A percentile compares a stretch with the other conserved stretches of the same genome.
phyloP scores from a whole-genome alignment of 2,113 vertebrate genomes.

The Anarhynchus alexandrinus region DNA sequence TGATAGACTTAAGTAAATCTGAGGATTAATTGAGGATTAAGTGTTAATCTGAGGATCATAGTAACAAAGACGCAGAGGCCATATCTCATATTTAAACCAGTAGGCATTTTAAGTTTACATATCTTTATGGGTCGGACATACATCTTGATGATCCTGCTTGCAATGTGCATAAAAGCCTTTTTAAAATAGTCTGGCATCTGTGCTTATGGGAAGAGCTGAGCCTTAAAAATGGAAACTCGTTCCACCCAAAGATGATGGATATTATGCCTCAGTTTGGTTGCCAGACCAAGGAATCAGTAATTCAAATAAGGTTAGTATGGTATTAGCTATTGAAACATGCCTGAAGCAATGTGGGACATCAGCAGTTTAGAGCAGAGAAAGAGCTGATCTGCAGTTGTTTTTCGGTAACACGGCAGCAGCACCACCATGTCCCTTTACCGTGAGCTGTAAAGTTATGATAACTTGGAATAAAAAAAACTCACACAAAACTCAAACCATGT shows the following conservation, averaged over 20 bases:
- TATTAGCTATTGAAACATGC: accelerated
- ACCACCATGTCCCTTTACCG: not conserved
- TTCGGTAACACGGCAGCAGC: not conserved
- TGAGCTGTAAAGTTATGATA: not conserved
- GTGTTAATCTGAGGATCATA: not conserved
- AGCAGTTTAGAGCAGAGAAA: not conserved
- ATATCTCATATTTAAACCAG: not conserved
- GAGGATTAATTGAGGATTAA: constrained; percentile 22
- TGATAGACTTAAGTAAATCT: not conserved
- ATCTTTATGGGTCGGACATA: not conserved
- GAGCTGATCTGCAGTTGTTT: not conserved
- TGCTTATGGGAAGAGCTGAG: not conserved
- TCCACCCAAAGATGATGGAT: not conserved
- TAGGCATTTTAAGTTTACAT: not conserved
- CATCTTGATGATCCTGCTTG: not conserved
- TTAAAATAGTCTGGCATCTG: not conserved
- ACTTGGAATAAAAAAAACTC: not conserved
- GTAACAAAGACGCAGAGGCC: not conserved
- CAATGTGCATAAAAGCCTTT: not conserved
- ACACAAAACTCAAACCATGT: not conserved
- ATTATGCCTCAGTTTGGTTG: not conserved
- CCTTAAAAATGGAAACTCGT: not conserved
- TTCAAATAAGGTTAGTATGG: not conserved
- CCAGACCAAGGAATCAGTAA: not conserved
- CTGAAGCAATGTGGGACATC: not conserved